Evolutionary conservation across 2,888 invertebrate genomes (phyloP).

Genomic region (Phragmatobia fuliginosa): DNA sequence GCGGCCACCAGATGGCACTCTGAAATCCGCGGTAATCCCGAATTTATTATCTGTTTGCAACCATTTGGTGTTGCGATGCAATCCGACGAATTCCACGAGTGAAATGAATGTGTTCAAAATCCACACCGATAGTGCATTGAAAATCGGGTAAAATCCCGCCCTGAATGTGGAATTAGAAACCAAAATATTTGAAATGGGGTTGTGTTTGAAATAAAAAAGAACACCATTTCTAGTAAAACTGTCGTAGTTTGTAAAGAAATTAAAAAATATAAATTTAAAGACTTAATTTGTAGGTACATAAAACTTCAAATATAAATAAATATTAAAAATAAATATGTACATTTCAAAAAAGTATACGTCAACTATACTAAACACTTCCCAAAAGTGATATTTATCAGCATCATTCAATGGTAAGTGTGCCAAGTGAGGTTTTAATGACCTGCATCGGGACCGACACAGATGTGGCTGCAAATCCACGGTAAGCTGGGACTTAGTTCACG

Average conservation of each 20-base stretch:
- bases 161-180: conserved; percentile 39
- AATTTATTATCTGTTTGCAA: conserved; percentile 82
- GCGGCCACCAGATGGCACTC: conserved; percentile 71
- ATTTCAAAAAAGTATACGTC: no score
- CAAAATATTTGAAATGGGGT: conserved; percentile 39
- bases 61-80: conserved; percentile 68
- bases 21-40: conserved; percentile 74
- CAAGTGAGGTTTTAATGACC: conserved; percentile 59
- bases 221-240: no score
- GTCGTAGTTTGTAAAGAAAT: no score
- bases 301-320: no score
- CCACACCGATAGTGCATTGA: conserved; percentile 57
- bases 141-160: conserved; percentile 48
- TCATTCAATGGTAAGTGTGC: conserved; percentile 43
- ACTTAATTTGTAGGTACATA: no score
- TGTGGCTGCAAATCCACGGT: conserved; percentile 75
- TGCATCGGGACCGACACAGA: conserved; percentile 65
- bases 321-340: no score
- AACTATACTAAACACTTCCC: neutral
- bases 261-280: no score
- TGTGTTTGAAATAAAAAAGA: no score
- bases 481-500: conserved; percentile 77
- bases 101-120: conserved; percentile 67
- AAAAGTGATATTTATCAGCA: conserved; percentile 18
- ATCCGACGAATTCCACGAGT: conserved; percentile 62